Conservation (phyloP, 2,888 invertebrate genomes). For the Tipula vernalis region DNA sequence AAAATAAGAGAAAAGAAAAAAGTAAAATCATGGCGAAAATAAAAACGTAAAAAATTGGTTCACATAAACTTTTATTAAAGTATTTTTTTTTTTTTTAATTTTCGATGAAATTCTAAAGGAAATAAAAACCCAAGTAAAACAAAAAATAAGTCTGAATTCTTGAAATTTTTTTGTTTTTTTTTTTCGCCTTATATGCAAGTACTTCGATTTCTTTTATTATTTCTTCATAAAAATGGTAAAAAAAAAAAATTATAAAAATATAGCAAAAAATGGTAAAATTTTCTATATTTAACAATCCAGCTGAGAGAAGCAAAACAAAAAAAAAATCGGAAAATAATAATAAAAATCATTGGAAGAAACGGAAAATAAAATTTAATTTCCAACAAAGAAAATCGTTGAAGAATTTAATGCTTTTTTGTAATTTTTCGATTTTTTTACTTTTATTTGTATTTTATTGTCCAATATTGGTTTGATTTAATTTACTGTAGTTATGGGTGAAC, state of each 20-base stretch:
- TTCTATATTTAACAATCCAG: background rate
- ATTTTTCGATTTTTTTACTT: background rate
- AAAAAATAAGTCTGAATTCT: background rate
- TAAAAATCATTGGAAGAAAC: background rate
- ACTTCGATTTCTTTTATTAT: background rate
- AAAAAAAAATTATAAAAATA: background rate
- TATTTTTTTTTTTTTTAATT: background rate
- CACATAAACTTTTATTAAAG: constrained; percentile 1
- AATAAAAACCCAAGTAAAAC: background rate
- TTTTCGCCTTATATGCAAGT: background rate
- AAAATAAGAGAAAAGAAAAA: background rate
- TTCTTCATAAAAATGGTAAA: background rate
- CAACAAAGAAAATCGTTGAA: background rate
- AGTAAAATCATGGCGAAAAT: background rate
- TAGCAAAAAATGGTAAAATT: background rate
- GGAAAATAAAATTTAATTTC: background rate
- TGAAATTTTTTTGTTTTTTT: background rate
- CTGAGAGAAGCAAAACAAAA: background rate
- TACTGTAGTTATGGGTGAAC: background rate
- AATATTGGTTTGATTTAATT: background rate
- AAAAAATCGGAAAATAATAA: background rate
- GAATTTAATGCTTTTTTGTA: background rate
- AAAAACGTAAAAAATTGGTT: constrained; percentile 6
- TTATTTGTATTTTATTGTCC: background rate
- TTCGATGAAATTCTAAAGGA: background rate